These are phyloP conservation scores for Synergus gifuensis DNA, from an alignment of 2,888 invertebrate genomes.

Conservation along the genomic window DNA sequence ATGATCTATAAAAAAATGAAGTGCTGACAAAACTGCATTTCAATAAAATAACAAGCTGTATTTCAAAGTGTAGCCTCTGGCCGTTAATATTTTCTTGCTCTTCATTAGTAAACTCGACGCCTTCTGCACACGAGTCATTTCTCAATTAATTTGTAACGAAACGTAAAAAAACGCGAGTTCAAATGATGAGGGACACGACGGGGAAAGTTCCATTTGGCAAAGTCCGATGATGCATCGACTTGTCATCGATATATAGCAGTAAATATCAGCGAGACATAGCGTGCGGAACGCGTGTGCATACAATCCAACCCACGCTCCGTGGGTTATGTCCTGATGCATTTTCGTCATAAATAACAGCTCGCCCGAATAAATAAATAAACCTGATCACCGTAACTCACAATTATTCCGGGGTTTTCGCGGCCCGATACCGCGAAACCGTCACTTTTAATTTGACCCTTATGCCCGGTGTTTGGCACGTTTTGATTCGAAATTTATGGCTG, in stretches of 20 bases:
- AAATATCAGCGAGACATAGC: conserved; percentile 52
- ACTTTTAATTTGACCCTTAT: conserved; percentile 74
- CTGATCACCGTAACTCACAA: conserved; percentile 59
- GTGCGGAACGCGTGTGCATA: conserved; percentile 45
- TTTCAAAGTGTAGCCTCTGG: background rate
- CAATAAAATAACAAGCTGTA: conserved; percentile 21
- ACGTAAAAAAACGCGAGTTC: conserved; percentile 19
- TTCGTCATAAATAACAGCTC: conserved; percentile 55
- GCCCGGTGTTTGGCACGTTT: conserved; percentile 72
- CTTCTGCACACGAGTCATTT: conserved; percentile 19
- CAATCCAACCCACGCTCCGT: conserved; percentile 48
- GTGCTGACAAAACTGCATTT: conserved; percentile 23
- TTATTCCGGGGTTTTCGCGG: conserved; percentile 54
- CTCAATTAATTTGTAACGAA: conserved; percentile 37
- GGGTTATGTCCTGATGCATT: conserved; percentile 55
- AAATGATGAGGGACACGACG: conserved; percentile 24
- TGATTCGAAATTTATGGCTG: conserved; percentile 73
- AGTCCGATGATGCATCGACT: conserved; percentile 46
- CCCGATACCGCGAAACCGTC: conserved; percentile 67
- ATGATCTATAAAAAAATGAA: conserved; percentile 1
- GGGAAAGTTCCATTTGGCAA: conserved; percentile 35
- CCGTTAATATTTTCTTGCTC: conserved; percentile 17
- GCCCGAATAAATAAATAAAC: conserved; percentile 57
- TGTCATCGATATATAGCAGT: conserved; percentile 55
- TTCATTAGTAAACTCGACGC: conserved; percentile 15